Base-by-base conservation (phyloP, 2,888 invertebrate genomes). In the Petrolisthes manimaculis region DNA sequence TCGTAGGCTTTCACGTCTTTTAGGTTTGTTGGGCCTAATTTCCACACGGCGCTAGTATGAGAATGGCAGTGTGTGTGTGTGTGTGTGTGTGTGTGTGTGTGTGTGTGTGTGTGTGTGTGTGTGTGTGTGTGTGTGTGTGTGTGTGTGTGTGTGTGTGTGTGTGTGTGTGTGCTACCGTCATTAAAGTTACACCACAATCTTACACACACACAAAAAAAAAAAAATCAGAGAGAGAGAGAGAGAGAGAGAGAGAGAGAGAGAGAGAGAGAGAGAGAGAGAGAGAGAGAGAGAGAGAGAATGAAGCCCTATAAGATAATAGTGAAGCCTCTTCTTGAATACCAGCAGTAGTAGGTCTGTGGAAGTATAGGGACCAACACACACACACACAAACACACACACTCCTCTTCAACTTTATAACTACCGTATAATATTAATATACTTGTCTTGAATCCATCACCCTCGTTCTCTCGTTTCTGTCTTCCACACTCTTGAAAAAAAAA, bases 11-110 rank as follows among this genome's bases (percentile, higher is more conserved):
- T 37, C 37, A 37, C 37, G 0, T 61, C 3, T 61, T 9, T 18
- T 61, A 61, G 18, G 1, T 61, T 61, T 61, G 18, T 61, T 61
- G 37, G 0, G 37, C 37, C 37, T 37, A 37, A 37, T 37, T 61
- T n/a, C n/a, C n/a, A n/a, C n/a, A n/a, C n/a, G n/a, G n/a, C n/a
- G n/a, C n/a, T n/a, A n/a, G n/a, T n/a, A n/a, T n/a, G n/a, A n/a
- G n/a, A n/a, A n/a, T n/a, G n/a, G n/a, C n/a, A n/a, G 61, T 61
- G 61, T 61, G 61, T 61, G 61, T 61, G 61, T 61, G 61, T 61
- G 61, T 61, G 61, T 61, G 61, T 61, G 61, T 61, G 61, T 61
- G 61, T 61, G 61, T 61, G 61, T 61, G 61, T 61, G 61, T 61
- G 61, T 61, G 61, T 61, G 61, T 61, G 61, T 61, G 61, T 61